Evolutionary conservation across 2,888 invertebrate genomes (phyloP).

Genomic region (Corythucha ciliata): DNA sequence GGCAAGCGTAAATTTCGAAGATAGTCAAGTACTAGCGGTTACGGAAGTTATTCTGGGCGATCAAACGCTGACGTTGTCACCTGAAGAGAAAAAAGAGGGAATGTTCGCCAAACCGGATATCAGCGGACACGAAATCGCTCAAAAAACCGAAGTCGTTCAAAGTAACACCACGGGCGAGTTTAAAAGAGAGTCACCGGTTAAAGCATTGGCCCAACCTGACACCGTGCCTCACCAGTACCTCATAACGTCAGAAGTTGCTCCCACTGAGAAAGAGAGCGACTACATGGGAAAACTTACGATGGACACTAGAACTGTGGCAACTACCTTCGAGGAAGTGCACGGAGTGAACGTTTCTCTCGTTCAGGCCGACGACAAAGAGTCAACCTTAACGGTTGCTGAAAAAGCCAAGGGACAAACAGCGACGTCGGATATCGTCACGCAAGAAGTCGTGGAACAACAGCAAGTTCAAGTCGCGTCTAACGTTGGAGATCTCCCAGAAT

Average conservation of each 20-base stretch:
- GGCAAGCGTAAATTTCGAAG: conserved; percentile 37
- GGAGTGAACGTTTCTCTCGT: conserved; percentile 34
- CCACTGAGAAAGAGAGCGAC: conserved; percentile 42
- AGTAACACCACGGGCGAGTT: conserved; percentile 41
- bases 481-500: conserved; percentile 28
- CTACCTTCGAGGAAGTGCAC: conserved; percentile 36
- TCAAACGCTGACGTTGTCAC: conserved; percentile 33
- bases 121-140: conserved; percentile 34
- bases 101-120: conserved; percentile 35
- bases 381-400: conserved; percentile 20
- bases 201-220: conserved; percentile 43
- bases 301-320: conserved; percentile 31
- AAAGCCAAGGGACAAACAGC: conserved; percentile 32
- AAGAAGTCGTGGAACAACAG: conserved; percentile 38
- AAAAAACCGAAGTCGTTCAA: conserved; percentile 41
- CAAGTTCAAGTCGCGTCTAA: conserved; percentile 27
- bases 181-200: conserved; percentile 38
- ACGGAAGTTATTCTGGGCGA: conserved; percentile 35
- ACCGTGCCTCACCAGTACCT: conserved; percentile 44
- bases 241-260: conserved; percentile 41
- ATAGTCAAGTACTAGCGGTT: conserved; percentile 33
- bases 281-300: conserved; percentile 30
- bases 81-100: conserved; percentile 32
- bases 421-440: conserved; percentile 36
- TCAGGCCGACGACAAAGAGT: conserved; percentile 35